Percentiles rank a stretch among this genome's conserved stretches.
phyloP scores from a whole-genome alignment of 2,888 invertebrate species.

The Norana najaformis region DNA sequence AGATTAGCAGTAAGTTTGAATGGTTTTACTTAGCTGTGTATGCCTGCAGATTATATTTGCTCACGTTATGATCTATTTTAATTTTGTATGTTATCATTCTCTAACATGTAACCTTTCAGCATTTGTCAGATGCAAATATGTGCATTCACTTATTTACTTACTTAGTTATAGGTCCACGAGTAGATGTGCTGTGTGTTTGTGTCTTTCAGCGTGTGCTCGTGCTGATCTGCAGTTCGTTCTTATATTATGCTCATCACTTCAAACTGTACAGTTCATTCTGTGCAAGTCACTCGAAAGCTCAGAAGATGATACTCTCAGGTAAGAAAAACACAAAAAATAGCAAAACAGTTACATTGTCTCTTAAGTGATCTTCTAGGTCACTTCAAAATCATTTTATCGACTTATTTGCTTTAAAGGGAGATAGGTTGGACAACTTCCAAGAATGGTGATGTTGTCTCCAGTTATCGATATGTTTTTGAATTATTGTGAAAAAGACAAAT shows the following conservation, averaged over 20 bases:
- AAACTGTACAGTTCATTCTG: conserved; percentile 98
- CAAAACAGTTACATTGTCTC: background rate
- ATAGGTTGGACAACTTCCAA: too few relatives aligned
- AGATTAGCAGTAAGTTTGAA: background rate
- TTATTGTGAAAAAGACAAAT: too few relatives aligned
- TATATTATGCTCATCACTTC: conserved; percentile 96
- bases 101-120: too few relatives aligned
- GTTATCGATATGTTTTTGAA: too few relatives aligned
- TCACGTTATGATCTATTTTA: too few relatives aligned
- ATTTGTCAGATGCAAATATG: too few relatives aligned
- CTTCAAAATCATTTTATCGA: background rate
- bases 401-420: background rate
- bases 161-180: too few relatives aligned
- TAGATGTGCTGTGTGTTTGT: background rate
- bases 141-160: too few relatives aligned
- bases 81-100: too few relatives aligned
- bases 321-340: background rate
- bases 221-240: conserved; percentile 93
- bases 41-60: too few relatives aligned
- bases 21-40: too few relatives aligned
- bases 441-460: too few relatives aligned
- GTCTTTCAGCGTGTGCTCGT: conserved; percentile 81
- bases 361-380: background rate
- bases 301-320: conserved; percentile 76
- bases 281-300: conserved; percentile 96